Evolutionary conservation across 2,797 vertebrate species (phyloP).

Genomic region (Pteropus rufus): DNA sequence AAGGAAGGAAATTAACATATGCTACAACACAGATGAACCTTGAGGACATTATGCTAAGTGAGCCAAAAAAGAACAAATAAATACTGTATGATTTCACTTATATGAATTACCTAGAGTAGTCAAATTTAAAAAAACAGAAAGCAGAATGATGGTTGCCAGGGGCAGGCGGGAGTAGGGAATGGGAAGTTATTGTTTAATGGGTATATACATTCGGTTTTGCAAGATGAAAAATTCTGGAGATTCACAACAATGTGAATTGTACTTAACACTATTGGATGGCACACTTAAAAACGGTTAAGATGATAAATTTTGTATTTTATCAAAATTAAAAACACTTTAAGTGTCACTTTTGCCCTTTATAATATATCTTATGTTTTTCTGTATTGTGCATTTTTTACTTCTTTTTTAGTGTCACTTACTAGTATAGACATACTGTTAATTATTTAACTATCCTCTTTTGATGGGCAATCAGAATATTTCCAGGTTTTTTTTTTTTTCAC

Average conservation of each 20-base stretch:
- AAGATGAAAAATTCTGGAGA: background rate
- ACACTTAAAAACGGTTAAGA: background rate
- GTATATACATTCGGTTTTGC: background rate
- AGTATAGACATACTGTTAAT: background rate
- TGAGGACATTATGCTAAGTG: background rate
- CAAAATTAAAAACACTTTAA: background rate
- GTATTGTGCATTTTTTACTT: background rate
- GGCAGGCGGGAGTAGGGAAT: background rate
- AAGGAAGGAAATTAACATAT: background rate
- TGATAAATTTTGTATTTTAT: slow-evolving; percentile 15
- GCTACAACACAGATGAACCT: background rate
- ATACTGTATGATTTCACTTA: background rate
- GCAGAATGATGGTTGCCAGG: background rate
- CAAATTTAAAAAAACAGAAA: background rate
- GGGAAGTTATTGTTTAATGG: background rate
- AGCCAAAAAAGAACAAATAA: background rate
- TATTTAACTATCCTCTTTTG: background rate
- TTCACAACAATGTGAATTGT: background rate
- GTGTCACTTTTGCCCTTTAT: background rate
- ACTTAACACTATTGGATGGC: background rate
- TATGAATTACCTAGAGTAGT: background rate
- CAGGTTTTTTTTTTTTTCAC: background rate
- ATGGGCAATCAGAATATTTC: background rate
- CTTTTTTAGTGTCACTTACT: background rate
- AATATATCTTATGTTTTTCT: background rate